A percentile compares a stretch with the other conserved stretches of the same genome.
phyloP scores from a whole-genome alignment of 1,140 invertebrate species.

The Megathymus violae region DNA sequence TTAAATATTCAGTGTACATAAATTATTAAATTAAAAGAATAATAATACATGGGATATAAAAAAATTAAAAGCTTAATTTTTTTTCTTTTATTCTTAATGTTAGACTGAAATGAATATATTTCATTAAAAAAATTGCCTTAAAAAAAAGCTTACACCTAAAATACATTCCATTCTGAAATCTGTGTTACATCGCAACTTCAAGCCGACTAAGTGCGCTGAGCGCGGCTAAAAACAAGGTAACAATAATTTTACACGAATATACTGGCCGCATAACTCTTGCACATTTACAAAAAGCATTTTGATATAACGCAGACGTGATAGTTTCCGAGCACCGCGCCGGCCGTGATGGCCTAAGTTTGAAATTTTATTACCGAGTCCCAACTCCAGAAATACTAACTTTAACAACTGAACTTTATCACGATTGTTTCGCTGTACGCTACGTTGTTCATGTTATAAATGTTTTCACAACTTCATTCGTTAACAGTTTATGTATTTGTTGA shows the following conservation, averaged over 20 bases:
- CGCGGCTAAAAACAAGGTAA: background rate
- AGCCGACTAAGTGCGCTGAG: background rate
- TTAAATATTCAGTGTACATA: too few relatives aligned
- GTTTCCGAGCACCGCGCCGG: background rate
- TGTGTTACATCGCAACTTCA: background rate
- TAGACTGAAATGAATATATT: too few relatives aligned
- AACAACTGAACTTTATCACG: conserved; percentile 10
- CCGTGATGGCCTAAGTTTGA: conserved; percentile 5
- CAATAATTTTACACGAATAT: background rate
- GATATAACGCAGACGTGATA: background rate
- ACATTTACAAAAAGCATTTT: background rate
- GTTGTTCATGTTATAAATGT: background rate
- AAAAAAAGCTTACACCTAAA: conserved; percentile 9
- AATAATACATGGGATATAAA: too few relatives aligned
- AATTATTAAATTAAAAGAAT: too few relatives aligned
- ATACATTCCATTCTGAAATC: conserved; percentile 4
- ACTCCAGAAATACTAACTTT: conserved; percentile 2
- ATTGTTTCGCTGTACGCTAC: background rate
- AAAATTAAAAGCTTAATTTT: too few relatives aligned
- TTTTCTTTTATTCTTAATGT: too few relatives aligned
- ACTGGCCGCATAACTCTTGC: background rate
- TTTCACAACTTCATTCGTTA: background rate
- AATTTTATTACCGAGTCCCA: conserved; percentile 4
- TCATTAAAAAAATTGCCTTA: too few relatives aligned
- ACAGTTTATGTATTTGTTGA: background rate